Base-by-base conservation (phyloP, 2,888 invertebrate species). In the Laspeyria flexula region DNA sequence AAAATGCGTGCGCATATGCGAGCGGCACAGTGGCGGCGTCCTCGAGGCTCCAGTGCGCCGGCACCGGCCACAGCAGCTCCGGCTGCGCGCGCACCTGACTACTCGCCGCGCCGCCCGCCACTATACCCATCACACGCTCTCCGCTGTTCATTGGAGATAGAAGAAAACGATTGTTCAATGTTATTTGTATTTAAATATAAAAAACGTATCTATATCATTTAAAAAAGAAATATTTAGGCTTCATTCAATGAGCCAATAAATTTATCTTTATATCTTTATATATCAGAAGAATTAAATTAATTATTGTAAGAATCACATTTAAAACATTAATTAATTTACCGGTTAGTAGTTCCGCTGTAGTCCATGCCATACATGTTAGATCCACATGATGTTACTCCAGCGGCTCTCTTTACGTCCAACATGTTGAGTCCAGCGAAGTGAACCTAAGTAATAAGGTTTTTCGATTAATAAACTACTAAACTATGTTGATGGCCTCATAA, bases 1-100 rank as follows among this genome's bases (percentile, higher is more conserved):
- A 86, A 43, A 81, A 93, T 0, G 93, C 93, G 0, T 94, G 92
- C 21, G 87, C 85, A 71, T 96, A 96, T 0, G 96, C 95, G 21
- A 96, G 94, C 0, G 96, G 96, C 0, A 96, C 94, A 0, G 96
- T 95, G 4, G 96, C 95, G 0, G 96, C 96, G 51, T 96, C 95
- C 72, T 95, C 94, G 15, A 96, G 74, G 1, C 91, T 92, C 96
- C 96, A 96, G 13, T 90, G 74, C 0, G 93, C 86, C 0, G 96
- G 96, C 6, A 96, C 90, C 1, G 94, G 91, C 96, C 96, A 96
- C 12, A 83, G 55, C 41, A 93, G 77, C 18, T 87, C 72, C 0
- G 80, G 78, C 55, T 93, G 86, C 0, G 90, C 92, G 23, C 83
- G 80, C 0, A 95, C 89, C 15, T 88, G 74, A 1, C 93, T 91